Base-by-base conservation (phyloP, 2,888 invertebrate species). In the Aleiodes leptofemur region DNA sequence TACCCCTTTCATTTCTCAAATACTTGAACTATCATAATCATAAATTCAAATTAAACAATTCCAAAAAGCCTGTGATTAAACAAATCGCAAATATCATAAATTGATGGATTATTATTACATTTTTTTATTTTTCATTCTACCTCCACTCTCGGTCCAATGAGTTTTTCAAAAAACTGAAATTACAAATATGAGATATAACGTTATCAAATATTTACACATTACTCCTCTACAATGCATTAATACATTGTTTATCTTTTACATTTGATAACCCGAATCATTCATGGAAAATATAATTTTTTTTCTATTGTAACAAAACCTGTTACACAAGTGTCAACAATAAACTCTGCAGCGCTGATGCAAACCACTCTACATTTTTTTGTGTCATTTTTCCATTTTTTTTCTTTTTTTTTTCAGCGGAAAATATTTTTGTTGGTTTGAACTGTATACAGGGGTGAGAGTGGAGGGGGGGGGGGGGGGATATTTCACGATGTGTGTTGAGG, bases 251-350 rank as follows among this genome's bases (percentile, higher is more conserved):
- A 59, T 59, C 6, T 64, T 64, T 64, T 9, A 23, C 2, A 64
- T 43, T 64, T 64, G 23, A 64, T 64, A 48, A 64, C 43, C 9
- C 14, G 43, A 64, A 48, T 43, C 14, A 64, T 16, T 43, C 64
- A 64, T 64, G 64, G 9, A 64, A 38, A 64, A 64, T 64, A 64
- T 64, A 48, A 48, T 48, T 43, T 14, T 43, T 14, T 23, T 43
- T 64, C 14, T 48, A 64, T 48, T 14, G 34, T 16, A 64, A 8
- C 64, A 23, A 29, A 64, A 64, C 64, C 48, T 64, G 64, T 64
- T 64, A 64, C 64, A 64, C 64, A 14, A 11, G 64, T 64, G 64
- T 43, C 64, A 64, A 64, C 64, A 64, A 64, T 64, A 4, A 64
- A 64, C 64, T 13, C 48, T 7, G 14, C 11, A 23, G 43, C 14